Conservation (phyloP, 2,888 invertebrate species). For the Drosophila colorata region DNA sequence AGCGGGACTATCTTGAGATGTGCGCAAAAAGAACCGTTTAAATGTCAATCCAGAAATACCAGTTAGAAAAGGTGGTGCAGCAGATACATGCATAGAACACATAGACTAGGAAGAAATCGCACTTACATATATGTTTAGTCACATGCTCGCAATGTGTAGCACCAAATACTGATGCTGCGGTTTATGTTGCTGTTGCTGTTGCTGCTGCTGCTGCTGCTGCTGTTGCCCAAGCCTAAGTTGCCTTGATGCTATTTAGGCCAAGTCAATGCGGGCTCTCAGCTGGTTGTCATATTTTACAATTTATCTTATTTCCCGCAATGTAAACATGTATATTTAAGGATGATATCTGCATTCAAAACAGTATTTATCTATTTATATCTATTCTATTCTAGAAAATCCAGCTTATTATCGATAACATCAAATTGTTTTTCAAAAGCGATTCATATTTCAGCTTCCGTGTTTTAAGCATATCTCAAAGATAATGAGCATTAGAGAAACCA, state of each 20-base stretch:
- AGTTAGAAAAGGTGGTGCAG: conserved; percentile 75
- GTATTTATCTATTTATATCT: too few species aligned
- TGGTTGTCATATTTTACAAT: conserved; percentile 48
- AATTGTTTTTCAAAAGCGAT: too few species aligned
- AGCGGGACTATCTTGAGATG: conserved; percentile 72
- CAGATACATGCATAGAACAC: conserved; percentile 32
- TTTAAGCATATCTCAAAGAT: not conserved
- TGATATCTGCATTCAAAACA: too few species aligned
- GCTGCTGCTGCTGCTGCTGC: conserved; percentile 30
- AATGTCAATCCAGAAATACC: conserved; percentile 83
- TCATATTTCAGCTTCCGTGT: too few species aligned
- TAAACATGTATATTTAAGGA: not conserved
- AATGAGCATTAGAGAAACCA: not conserved
- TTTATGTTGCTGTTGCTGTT: conserved; percentile 9
- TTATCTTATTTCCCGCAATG: conserved; percentile 30
- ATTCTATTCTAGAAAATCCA: too few species aligned
- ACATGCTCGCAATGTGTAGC: conserved; percentile 71
- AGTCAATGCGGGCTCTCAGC: conserved; percentile 48
- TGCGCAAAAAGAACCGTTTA: conserved; percentile 81
- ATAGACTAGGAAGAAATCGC: conserved; percentile 65
- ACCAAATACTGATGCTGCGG: conserved; percentile 46
- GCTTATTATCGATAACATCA: too few species aligned
- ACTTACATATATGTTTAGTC: conserved; percentile 69
- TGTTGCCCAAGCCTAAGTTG: conserved; percentile 38
- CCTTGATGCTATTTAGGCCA: conserved; percentile 62